Percentiles rank a stretch among this genome's conserved stretches.
Evolutionary conservation across 2,888 invertebrate species (phyloP).

Genomic region (Drosophila subsilvestris): DNA sequence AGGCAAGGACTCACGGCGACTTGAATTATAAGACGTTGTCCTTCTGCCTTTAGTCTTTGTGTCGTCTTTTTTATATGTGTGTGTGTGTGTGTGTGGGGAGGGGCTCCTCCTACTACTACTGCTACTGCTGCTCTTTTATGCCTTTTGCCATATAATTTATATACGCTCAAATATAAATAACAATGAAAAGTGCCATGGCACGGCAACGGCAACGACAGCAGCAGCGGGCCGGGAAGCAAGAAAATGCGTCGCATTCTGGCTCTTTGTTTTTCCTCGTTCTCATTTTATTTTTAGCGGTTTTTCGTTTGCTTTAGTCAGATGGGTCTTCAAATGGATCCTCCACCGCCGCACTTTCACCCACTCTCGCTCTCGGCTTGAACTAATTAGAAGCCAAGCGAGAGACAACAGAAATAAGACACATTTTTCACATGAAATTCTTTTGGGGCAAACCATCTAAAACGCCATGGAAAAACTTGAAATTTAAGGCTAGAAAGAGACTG

Average conservation of each 20-base stretch:
- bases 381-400: background rate
- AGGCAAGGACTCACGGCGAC: conserved; percentile 9
- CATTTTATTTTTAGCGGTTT: conserved; percentile 36
- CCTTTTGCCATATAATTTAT: conserved; percentile 57
- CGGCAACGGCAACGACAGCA: background rate
- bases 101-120: background rate
- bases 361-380: background rate
- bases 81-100: background rate
- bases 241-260: conserved; percentile 39
- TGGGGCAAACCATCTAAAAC: background rate
- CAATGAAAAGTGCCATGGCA: conserved; percentile 29
- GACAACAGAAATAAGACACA: background rate
- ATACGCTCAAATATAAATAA: conserved; percentile 56
- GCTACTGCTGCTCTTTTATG: conserved; percentile 63
- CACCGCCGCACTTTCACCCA: background rate
- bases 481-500: background rate
- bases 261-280: conserved; percentile 19
- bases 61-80: conserved; percentile 29
- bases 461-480: background rate
- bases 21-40: conserved; percentile 65
- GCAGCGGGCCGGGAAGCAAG: conserved; percentile 11
- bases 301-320: conserved; percentile 30
- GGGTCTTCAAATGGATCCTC: conserved; percentile 1
- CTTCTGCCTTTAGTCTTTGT: conserved; percentile 53
- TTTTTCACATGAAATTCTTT: background rate